A percentile compares a stretch with the other conserved stretches of the same genome.
These are phyloP conservation scores for Corythornis vintsioides DNA, from an alignment of 2,113 vertebrate species.

Conservation along the genomic window DNA sequence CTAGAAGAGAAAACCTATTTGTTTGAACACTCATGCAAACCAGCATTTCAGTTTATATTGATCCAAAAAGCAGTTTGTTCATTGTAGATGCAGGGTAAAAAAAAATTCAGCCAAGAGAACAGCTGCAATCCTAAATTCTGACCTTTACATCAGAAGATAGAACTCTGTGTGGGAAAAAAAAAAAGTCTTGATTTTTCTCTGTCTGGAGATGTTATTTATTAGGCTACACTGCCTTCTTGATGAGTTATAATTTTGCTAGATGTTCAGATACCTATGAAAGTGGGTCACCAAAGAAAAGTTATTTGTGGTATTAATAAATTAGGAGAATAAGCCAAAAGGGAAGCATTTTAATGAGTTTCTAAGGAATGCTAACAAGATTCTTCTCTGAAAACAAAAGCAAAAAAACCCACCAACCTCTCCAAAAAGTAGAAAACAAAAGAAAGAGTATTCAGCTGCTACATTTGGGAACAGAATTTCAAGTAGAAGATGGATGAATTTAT, in stretches of 20 bases:
- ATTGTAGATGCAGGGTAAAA: background rate
- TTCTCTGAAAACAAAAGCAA: conserved; percentile 45
- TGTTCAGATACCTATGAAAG: conserved; percentile 60
- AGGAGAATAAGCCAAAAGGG: conserved; percentile 69
- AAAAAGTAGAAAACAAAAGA: conserved; percentile 31
- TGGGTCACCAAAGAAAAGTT: conserved; percentile 68
- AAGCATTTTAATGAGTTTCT: conserved; percentile 71
- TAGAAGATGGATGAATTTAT: conserved; percentile 23
- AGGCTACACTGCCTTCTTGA: conserved; percentile 20
- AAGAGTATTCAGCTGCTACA: conserved; percentile 12
- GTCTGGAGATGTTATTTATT: conserved; percentile 12
- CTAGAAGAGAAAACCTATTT: background rate
- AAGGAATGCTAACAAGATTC: conserved; percentile 48
- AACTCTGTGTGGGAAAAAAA: background rate
- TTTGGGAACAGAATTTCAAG: conserved; percentile 39
- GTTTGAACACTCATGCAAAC: background rate
- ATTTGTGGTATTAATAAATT: conserved; percentile 69
- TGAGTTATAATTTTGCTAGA: conserved; percentile 39
- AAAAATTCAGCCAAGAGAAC: background rate
- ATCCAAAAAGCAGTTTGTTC: background rate
- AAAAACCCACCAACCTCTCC: background rate
- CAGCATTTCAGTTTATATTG: background rate
- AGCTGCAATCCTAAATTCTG: background rate
- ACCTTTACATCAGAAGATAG: background rate
- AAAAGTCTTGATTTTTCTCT: background rate